Percentiles rank a stretch among this genome's conserved stretches.
phyloP scores from a whole-genome alignment of 1,140 invertebrate species.

The Asobara japonica region DNA sequence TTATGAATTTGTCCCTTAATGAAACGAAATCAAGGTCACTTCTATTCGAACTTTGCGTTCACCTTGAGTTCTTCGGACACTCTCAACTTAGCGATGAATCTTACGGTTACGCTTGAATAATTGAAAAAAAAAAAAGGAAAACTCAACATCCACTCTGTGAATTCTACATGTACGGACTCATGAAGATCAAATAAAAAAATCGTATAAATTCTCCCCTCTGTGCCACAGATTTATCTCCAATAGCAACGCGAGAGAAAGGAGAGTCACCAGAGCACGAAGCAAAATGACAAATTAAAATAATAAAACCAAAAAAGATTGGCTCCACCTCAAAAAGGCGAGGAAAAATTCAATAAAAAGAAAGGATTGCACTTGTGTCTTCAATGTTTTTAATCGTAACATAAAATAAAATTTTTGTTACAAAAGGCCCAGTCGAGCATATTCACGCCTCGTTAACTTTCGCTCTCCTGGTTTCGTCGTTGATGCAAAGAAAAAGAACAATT shows the following conservation, averaged over 20 bases:
- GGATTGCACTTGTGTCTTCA: constrained; percentile 35
- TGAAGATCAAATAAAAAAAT: constrained; percentile 18
- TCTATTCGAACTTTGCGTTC: too few relatives aligned
- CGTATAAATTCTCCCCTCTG: constrained; percentile 10
- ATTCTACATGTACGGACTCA: background rate
- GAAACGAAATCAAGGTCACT: background rate
- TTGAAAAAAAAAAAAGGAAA: background rate
- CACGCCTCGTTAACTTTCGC: constrained; percentile 3
- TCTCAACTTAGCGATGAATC: background rate
- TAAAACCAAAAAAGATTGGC: background rate
- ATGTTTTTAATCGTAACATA: constrained; percentile 22
- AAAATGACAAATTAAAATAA: background rate
- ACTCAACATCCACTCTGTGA: background rate
- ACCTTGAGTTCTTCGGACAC: too few relatives aligned
- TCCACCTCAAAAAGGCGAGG: constrained; percentile 25
- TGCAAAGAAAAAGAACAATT: constrained; percentile 40
- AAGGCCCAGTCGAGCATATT: constrained; percentile 23
- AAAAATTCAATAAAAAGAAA: constrained; percentile 44
- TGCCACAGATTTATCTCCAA: constrained; percentile 3
- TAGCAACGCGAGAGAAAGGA: background rate
- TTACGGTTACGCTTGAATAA: background rate
- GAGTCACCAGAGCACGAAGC: background rate
- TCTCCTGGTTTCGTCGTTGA: background rate
- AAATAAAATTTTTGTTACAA: constrained; percentile 29
- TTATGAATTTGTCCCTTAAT: background rate